These are phyloP conservation scores for Leucophenga maculata DNA, from an alignment of 2,888 invertebrate genomes.

Conservation along the genomic window DNA sequence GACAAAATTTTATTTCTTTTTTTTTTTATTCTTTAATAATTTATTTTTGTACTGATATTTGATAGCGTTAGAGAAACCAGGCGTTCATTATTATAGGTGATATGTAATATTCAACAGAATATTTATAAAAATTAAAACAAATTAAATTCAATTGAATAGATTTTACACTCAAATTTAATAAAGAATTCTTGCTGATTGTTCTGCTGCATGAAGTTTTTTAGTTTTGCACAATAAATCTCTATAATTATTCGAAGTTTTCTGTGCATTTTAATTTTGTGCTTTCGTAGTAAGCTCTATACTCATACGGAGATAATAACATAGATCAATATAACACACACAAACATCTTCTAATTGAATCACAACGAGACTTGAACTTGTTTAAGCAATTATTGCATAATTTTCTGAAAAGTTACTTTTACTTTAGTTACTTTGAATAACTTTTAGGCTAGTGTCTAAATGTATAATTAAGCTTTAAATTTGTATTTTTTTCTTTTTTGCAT, in stretches of 20 bases:
- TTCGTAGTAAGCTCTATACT: neutral
- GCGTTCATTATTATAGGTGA: slow-evolving; percentile 43
- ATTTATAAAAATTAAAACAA: slow-evolving; percentile 2
- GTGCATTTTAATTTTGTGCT: neutral
- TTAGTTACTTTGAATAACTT: neutral
- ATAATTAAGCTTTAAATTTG: no score
- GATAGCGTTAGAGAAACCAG: slow-evolving; percentile 16
- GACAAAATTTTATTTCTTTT: slow-evolving; percentile 21
- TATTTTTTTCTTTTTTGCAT: neutral
- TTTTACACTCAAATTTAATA: neutral
- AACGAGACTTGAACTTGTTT: slow-evolving; percentile 4
- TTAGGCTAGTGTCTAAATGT: neutral
- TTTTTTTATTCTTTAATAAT: neutral
- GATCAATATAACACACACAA: neutral
- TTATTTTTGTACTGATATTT: slow-evolving; percentile 13
- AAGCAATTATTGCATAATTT: slow-evolving; percentile 13
- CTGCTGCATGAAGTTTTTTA: slow-evolving; percentile 12
- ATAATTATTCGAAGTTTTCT: neutral
- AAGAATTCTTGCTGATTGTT: neutral
- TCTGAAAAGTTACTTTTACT: neutral
- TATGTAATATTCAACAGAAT: slow-evolving; percentile 55
- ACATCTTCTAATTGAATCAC: neutral
- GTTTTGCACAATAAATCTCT: slow-evolving; percentile 11
- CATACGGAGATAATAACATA: neutral
- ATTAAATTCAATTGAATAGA: neutral